A percentile compares a stretch with the other conserved stretches of the same genome.
These are phyloP conservation scores for Mycteria americana DNA, from an alignment of 2,797 vertebrate species.

Conservation along the genomic window DNA sequence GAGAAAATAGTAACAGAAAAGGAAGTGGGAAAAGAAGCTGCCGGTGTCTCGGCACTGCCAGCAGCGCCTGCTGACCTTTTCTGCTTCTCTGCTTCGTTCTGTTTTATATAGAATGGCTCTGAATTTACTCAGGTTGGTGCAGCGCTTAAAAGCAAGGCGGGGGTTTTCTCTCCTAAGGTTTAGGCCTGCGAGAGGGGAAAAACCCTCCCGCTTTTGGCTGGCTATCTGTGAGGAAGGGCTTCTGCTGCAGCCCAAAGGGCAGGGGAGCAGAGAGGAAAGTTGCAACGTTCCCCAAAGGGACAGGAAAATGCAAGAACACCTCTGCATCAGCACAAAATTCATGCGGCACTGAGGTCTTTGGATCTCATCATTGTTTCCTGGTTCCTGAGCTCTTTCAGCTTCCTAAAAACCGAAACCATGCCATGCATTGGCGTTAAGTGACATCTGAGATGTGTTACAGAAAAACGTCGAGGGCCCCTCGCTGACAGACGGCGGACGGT, in stretches of 20 bases:
- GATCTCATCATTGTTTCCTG: background rate
- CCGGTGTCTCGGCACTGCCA: background rate
- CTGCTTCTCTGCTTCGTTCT: background rate
- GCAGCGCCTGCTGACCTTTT: background rate
- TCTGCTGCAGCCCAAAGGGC: background rate
- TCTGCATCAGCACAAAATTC: background rate
- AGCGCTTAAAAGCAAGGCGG: background rate
- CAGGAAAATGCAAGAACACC: background rate
- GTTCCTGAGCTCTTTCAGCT: background rate
- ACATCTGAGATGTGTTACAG: background rate
- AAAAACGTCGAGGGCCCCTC: rapidly evolving
- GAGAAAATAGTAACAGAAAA: constrained; percentile 6
- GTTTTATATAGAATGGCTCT: background rate
- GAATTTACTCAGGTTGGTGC: background rate
- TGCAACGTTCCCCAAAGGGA: background rate
- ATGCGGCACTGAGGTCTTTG: background rate
- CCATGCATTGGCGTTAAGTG: background rate
- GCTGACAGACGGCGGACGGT: rapidly evolving
- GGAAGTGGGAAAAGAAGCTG: constrained; percentile 17
- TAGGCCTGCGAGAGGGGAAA: background rate
- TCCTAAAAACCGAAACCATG: background rate
- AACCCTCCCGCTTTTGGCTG: background rate
- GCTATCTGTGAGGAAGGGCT: background rate
- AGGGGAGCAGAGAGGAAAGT: background rate
- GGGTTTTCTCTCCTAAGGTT: background rate